These are phyloP conservation scores for Abrostola triplasia DNA, from an alignment of 2,888 invertebrate species.

Conservation along the genomic window DNA sequence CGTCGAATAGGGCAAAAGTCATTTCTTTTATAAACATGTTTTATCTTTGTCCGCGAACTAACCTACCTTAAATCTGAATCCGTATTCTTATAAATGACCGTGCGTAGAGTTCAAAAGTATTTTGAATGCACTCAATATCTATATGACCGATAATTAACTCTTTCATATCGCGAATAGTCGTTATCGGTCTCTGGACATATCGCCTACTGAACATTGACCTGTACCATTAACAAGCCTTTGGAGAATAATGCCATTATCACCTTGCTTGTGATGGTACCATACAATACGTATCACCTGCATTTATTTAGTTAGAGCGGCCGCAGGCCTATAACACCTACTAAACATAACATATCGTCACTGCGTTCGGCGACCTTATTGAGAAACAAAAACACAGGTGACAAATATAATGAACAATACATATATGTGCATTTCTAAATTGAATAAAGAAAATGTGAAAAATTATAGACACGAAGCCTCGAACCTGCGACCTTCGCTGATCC, in stretches of 20 bases:
- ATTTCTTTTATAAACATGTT: conserved; percentile 25
- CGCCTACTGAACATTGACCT: conserved; percentile 25
- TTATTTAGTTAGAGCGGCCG: too few relatives aligned
- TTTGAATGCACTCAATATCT: conserved; percentile 29
- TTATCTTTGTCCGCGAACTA: conserved; percentile 63
- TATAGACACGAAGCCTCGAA: too few relatives aligned
- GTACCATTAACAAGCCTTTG: not conserved
- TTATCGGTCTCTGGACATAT: conserved; percentile 12
- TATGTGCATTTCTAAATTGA: too few relatives aligned
- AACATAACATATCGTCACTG: too few relatives aligned
- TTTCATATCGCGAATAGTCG: conserved; percentile 10
- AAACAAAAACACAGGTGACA: too few relatives aligned
- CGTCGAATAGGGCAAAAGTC: not conserved
- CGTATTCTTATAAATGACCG: conserved; percentile 16
- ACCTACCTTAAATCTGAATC: conserved; percentile 45
- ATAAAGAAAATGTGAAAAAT: too few relatives aligned
- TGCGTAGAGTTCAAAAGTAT: conserved; percentile 34
- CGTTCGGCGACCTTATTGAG: too few relatives aligned
- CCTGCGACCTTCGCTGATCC: too few relatives aligned
- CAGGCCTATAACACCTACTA: too few relatives aligned
- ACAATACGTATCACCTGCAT: too few relatives aligned
- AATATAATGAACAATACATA: too few relatives aligned
- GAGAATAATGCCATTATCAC: not conserved
- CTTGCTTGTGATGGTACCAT: not conserved
- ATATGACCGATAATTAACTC: conserved; percentile 32